Evolutionary conservation across 2,797 vertebrate genomes (phyloP), one percentile per base, ranked within the genome.

Genomic region (Alca torda): DNA sequence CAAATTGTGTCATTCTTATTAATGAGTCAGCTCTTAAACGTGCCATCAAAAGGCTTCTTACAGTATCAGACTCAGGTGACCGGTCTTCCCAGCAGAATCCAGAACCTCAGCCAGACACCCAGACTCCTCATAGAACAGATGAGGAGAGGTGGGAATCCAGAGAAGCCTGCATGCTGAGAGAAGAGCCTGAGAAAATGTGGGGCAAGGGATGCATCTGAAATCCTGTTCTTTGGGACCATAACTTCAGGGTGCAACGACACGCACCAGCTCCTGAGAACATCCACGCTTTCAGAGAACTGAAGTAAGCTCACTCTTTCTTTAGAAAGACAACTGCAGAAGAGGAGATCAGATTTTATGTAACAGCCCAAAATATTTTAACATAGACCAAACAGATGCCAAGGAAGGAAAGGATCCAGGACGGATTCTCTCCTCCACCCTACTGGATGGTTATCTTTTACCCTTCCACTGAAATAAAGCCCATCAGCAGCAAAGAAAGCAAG

Each of bases 321-420:
- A 28, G 48, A 60, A 74, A 75, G 28, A 31, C 6, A 67, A 43
- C 46, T n/a, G 43, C n/a, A 91, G 64, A 69, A 50, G 10, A 43
- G 23, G 46, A 63, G 31, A 74, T 19, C 3, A 4, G 56, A 74
- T 11, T 60, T 33, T 4, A 43, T 0, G 0, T 8, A 70, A 63
- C 0, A 88, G 51, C 3, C 39, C 18, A 5, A 50, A 63, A 35
- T 39, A 54, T 16, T 84, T 70, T 56, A 84, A 86, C 17, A 14
- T 2, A 81, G 33, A 11, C 13, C 12, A 43, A 63, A 74, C 16
- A 30, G 6, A 37, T 9, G 9, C n/a, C 0, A 5, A 92, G 20
- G 51, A 74, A 78, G 43, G 39, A 74, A 19, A 81, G 16, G 30
- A 90, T 46, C 18, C 51, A 30, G 60, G 37, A 61, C 0, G 41